A percentile compares a stretch with the other conserved stretches of the same genome.
These are phyloP conservation scores for Aplochiton taeniatus DNA, from an alignment of 2,797 vertebrate species.

Conservation along the genomic window DNA sequence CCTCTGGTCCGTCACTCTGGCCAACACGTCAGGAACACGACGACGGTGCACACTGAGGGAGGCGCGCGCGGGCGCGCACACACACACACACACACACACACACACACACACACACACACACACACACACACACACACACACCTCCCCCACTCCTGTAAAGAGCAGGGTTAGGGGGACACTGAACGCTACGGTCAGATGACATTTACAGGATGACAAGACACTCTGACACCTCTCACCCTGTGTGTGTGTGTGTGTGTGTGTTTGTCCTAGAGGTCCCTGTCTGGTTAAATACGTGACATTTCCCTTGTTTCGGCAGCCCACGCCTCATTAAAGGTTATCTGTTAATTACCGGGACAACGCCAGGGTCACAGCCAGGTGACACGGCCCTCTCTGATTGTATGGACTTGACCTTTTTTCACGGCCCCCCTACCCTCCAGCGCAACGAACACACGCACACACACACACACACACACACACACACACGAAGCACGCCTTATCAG, in stretches of 20 bases:
- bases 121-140: conserved; percentile 40
- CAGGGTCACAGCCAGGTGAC: conserved; percentile 51
- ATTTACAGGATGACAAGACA: conserved; percentile 67
- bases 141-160: conserved; percentile 41
- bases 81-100: background rate
- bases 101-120: background rate
- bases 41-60: no score
- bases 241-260: conserved; percentile 11
- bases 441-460: no score
- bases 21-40: no score
- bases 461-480: no score
- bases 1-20: no score
- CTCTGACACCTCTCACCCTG: conserved; percentile 49
- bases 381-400: conserved; percentile 47
- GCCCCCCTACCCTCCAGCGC: conserved; percentile 24
- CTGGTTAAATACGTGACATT: conserved; percentile 69
- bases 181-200: conserved; percentile 67
- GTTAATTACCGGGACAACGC: conserved; percentile 76
- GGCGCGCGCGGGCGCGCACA: background rate
- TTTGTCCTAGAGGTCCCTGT: conserved; percentile 34
- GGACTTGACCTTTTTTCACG: conserved; percentile 54
- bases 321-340: conserved; percentile 81
- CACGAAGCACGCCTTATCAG: no score
- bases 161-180: conserved; percentile 40
- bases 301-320: conserved; percentile 56